These are phyloP conservation scores for Drosophila bocqueti DNA, from an alignment of 1,140 invertebrate species.

Conservation along the genomic window DNA sequence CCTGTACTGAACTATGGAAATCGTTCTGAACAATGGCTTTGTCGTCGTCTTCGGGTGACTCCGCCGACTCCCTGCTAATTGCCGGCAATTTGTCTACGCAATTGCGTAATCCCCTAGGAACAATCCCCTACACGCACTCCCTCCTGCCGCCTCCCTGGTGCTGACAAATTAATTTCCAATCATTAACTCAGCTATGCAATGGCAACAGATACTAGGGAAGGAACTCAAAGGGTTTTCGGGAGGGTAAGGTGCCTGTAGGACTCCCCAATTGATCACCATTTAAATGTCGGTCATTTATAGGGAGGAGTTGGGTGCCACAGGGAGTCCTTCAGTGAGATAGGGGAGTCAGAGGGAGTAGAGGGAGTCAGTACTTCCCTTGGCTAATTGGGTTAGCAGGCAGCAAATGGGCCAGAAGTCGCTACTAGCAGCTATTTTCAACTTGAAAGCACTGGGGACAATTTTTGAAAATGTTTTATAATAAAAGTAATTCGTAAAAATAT, in stretches of 20 bases:
- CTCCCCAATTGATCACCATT: slow-evolving; percentile 45
- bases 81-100: slow-evolving; percentile 71
- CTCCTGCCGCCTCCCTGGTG: background rate
- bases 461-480: background rate
- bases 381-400: slow-evolving; percentile 64
- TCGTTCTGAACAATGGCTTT: slow-evolving; percentile 38
- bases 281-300: slow-evolving; percentile 75
- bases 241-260: slow-evolving; percentile 1
- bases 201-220: slow-evolving; percentile 43
- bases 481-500: background rate
- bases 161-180: slow-evolving; percentile 79
- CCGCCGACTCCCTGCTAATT: slow-evolving; percentile 54
- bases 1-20: slow-evolving; percentile 18
- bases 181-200: slow-evolving; percentile 67
- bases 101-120: slow-evolving; percentile 43
- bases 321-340: slow-evolving; percentile 50
- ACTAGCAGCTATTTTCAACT: slow-evolving; percentile 51
- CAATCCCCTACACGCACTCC: slow-evolving; percentile 17
- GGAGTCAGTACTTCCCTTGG: slow-evolving; percentile 15
- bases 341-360: background rate
- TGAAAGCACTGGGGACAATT: slow-evolving; percentile 4
- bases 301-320: slow-evolving; percentile 1
- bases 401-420: slow-evolving; percentile 60
- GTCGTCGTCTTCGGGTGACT: slow-evolving; percentile 8
- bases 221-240: slow-evolving; percentile 34